Evolutionary conservation across 2,888 invertebrate species (phyloP).

Genomic region (Heliconius sara): DNA sequence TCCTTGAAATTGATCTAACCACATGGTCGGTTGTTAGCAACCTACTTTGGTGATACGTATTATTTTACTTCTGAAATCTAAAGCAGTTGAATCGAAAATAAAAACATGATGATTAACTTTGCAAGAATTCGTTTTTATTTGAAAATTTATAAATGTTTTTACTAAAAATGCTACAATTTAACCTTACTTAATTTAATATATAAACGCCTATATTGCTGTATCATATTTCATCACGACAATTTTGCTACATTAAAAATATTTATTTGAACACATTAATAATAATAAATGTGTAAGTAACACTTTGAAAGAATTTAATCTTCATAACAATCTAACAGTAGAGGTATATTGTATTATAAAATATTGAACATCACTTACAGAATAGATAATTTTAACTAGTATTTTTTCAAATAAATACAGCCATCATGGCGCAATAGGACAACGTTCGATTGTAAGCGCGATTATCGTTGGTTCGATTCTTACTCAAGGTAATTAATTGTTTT

Average conservation of each 20-base stretch:
- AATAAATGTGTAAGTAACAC: neutral
- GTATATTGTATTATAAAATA: no score
- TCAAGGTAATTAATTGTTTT: neutral
- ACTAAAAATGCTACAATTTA: no score
- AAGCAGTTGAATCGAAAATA: slow-evolving; percentile 38
- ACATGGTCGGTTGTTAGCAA: slow-evolving; percentile 68
- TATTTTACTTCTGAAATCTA: slow-evolving; percentile 52
- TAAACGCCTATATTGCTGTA: neutral
- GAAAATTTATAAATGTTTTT: neutral
- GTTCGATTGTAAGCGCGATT: no score
- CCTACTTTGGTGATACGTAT: slow-evolving; percentile 58
- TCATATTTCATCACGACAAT: neutral
- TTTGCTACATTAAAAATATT: neutral
- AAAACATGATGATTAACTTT: slow-evolving; percentile 1
- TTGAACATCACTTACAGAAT: no score
- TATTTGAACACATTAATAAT: neutral
- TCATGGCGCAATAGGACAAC: no score
- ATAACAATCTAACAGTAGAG: neutral
- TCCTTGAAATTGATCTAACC: slow-evolving; percentile 80
- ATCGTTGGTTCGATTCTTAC: neutral
- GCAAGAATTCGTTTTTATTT: neutral
- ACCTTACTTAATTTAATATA: neutral
- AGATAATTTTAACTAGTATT: neutral
- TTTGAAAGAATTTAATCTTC: neutral
- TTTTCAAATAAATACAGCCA: neutral